These are phyloP conservation scores for Polia nebulosa DNA, from an alignment of 2,888 invertebrate genomes.

Conservation along the genomic window DNA sequence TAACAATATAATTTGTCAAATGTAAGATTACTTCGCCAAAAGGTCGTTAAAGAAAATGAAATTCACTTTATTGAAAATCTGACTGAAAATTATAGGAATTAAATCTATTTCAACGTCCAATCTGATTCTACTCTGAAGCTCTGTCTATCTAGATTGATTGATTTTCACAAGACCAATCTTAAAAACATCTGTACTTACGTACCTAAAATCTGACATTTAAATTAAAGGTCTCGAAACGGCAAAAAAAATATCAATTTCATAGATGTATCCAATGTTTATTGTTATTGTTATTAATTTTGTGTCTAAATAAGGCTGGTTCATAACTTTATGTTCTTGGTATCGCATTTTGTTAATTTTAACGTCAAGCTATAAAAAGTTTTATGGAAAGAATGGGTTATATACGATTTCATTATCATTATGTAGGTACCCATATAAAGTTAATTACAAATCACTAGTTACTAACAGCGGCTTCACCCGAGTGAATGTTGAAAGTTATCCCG, in stretches of 20 bases:
- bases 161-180: neutral
- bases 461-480: too few relatives aligned
- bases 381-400: neutral
- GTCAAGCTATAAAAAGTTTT: slow-evolving; percentile 15
- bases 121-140: neutral
- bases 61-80: slow-evolving; percentile 4
- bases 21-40: neutral
- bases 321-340: neutral
- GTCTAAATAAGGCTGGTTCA: slow-evolving; percentile 19
- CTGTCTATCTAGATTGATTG: slow-evolving; percentile 22
- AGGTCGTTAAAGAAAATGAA: slow-evolving; percentile 26
- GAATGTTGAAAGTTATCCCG: too few relatives aligned
- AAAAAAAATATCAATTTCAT: neutral
- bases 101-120: slow-evolving; percentile 10
- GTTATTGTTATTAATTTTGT: neutral
- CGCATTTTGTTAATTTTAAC: slow-evolving; percentile 19
- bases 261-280: neutral
- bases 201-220: neutral
- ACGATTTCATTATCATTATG: neutral
- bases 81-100: slow-evolving; percentile 5
- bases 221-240: neutral
- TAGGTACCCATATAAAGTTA: too few relatives aligned
- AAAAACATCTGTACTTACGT: neutral
- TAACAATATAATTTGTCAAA: slow-evolving; percentile 4
- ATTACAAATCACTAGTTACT: too few relatives aligned